phyloP scores from a whole-genome alignment of 2,888 invertebrate species.

The Cerastis leucographa region DNA sequence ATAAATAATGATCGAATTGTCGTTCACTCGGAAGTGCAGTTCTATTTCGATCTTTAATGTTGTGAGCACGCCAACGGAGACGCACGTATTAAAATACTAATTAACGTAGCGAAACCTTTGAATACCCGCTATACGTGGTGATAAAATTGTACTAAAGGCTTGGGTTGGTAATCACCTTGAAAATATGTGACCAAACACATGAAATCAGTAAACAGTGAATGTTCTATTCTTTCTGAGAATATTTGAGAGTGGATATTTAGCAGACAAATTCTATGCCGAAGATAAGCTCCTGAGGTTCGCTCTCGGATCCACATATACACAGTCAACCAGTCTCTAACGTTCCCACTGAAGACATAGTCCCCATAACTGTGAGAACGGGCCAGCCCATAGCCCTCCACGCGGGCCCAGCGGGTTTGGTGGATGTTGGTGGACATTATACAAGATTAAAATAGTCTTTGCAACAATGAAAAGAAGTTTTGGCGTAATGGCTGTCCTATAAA shows the following conservation, averaged over 20 bases:
- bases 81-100: constrained; percentile 12
- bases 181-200: background rate
- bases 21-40: constrained; percentile 26
- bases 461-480: constrained; percentile 5
- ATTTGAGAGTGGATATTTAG: background rate
- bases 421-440: background rate
- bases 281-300: background rate
- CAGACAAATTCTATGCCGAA: background rate
- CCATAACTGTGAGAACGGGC: background rate
- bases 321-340: background rate
- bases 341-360: background rate
- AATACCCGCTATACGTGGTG: background rate
- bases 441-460: background rate
- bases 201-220: background rate
- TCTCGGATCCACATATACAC: background rate
- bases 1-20: background rate
- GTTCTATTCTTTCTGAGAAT: background rate
- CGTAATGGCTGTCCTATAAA: background rate
- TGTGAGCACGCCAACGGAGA: constrained; percentile 7
- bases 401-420: background rate
- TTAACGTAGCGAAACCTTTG: constrained; percentile 14
- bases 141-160: background rate
- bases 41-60: constrained; percentile 46
- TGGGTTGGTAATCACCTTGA: background rate
- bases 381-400: background rate